These are phyloP conservation scores for Drosophila lacicola DNA, from an alignment of 2,888 invertebrate genomes.

Conservation along the genomic window DNA sequence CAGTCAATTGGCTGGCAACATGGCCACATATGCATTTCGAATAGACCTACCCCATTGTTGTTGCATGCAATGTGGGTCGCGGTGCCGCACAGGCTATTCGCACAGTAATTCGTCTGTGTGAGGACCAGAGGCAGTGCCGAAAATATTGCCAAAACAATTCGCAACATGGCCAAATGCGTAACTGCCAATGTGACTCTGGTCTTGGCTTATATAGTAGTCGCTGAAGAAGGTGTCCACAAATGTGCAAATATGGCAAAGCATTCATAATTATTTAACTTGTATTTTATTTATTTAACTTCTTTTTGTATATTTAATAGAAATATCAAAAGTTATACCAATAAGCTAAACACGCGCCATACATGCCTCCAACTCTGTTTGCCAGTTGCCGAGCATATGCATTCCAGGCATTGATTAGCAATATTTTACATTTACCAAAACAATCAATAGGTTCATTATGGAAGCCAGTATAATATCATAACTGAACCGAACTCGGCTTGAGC, in stretches of 20 bases:
- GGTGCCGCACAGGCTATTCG: conserved; percentile 26
- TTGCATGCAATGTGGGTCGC: conserved; percentile 55
- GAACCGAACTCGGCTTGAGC: too few relatives aligned
- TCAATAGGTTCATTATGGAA: too few relatives aligned
- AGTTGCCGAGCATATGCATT: not conserved
- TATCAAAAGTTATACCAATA: conserved; percentile 14
- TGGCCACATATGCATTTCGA: not conserved
- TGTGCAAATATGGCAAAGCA: conserved; percentile 8
- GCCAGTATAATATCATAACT: too few relatives aligned
- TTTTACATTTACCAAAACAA: too few relatives aligned
- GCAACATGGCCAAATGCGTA: conserved; percentile 30
- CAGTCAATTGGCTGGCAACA: not conserved
- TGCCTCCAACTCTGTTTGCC: conserved; percentile 25
- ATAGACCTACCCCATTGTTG: conserved; percentile 43
- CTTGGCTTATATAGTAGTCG: conserved; percentile 39
- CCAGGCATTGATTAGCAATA: not conserved
- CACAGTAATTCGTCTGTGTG: conserved; percentile 48
- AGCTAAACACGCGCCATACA: not conserved
- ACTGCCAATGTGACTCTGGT: not conserved
- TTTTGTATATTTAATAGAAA: conserved; percentile 11
- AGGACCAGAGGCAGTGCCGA: conserved; percentile 5
- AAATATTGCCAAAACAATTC: conserved; percentile 26
- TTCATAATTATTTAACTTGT: conserved; percentile 3
- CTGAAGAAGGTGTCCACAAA: not conserved
- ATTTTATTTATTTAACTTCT: conserved; percentile 9